A percentile compares a stretch with the other conserved stretches of the same genome.
Evolutionary conservation across 2,888 invertebrate species (phyloP).

Genomic region (Eristalis pertinax): DNA sequence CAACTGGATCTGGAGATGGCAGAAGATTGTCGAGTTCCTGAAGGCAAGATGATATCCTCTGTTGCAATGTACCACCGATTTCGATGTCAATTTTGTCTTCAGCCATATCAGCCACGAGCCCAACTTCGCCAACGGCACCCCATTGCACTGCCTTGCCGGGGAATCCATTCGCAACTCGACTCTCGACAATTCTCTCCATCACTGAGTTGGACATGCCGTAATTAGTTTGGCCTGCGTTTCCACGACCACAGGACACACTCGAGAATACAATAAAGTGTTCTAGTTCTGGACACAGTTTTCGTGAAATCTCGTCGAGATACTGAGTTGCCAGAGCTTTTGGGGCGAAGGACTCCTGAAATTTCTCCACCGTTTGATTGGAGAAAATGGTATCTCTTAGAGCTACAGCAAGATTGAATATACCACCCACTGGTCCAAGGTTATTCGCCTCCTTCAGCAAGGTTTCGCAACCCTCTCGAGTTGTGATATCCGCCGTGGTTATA

Average conservation of each 20-base stretch:
- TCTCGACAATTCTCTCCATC: conserved; percentile 94
- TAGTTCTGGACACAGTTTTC: conserved; percentile 83
- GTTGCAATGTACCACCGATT: conserved; percentile 92
- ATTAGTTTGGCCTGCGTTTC: conserved; percentile 92
- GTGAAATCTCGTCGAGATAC: conserved; percentile 87
- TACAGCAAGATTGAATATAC: conserved; percentile 95
- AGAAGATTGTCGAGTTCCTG: conserved; percentile 88
- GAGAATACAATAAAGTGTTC: conserved; percentile 95
- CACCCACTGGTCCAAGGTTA: conserved; percentile 87
- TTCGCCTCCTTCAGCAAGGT: conserved; percentile 86
- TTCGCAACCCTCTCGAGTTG: conserved; percentile 87
- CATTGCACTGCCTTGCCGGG: conserved; percentile 94
- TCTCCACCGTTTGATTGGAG: conserved; percentile 88
- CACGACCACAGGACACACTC: conserved; percentile 94
- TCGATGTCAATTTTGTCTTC: conserved; percentile 87
- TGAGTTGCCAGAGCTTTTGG: conserved; percentile 93
- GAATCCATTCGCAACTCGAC: conserved; percentile 85
- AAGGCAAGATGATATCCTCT: conserved; percentile 91
- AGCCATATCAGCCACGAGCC: conserved; percentile 89
- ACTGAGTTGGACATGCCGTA: conserved; percentile 95
- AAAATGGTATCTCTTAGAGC: conserved; percentile 89
- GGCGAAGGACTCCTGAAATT: conserved; percentile 86
- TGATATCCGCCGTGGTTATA: conserved; percentile 88
- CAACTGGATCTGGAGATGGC: conserved; percentile 86
- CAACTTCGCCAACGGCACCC: conserved; percentile 96